Percentiles rank a stretch among this genome's conserved stretches.
Conservation (phyloP, 2,888 invertebrate genomes). For the Drosophila nr. perissopoda region DNA sequence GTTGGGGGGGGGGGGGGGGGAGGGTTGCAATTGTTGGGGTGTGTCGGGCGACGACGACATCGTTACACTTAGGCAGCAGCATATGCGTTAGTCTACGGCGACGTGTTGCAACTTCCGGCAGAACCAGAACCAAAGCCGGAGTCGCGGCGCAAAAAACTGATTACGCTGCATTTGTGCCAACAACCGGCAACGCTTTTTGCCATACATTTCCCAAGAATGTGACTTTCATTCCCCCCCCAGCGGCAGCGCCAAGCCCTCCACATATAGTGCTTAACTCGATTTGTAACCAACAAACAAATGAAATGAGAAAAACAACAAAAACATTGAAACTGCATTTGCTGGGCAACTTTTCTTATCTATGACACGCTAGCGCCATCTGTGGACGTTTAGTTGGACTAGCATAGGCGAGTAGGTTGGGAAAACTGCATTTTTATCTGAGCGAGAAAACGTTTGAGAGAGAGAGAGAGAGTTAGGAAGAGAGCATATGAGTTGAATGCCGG, state of each 20-base stretch:
- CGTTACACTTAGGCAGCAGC: conserved; percentile 60
- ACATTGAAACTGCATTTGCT: conserved; percentile 29
- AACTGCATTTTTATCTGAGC: conserved; percentile 53
- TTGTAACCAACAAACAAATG: conserved; percentile 38
- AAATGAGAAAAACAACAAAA: conserved; percentile 17
- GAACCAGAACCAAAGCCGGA: conserved; percentile 13
- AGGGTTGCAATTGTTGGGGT: conserved; percentile 60
- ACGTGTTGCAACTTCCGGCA: conserved; percentile 78
- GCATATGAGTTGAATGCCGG: conserved; percentile 48
- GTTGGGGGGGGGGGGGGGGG: not conserved
- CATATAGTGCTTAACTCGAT: conserved; percentile 5
- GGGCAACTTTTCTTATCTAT: conserved; percentile 41
- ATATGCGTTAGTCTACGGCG: conserved; percentile 60
- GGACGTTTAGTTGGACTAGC: conserved; percentile 47
- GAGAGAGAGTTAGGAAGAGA: not conserved
- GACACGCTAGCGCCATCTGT: conserved; percentile 63
- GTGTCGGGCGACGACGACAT: conserved; percentile 47
- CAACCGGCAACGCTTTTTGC: conserved; percentile 67
- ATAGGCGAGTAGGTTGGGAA: conserved; percentile 21
- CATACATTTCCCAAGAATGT: conserved; percentile 60
- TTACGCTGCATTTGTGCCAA: conserved; percentile 72
- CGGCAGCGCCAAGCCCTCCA: not conserved
- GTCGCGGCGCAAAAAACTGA: conserved; percentile 64
- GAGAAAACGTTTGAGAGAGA: not conserved
- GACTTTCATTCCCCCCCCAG: conserved; percentile 39